These are phyloP conservation scores for Maccullochella peelii DNA, from an alignment of 2,113 vertebrate species.

Conservation along the genomic window DNA sequence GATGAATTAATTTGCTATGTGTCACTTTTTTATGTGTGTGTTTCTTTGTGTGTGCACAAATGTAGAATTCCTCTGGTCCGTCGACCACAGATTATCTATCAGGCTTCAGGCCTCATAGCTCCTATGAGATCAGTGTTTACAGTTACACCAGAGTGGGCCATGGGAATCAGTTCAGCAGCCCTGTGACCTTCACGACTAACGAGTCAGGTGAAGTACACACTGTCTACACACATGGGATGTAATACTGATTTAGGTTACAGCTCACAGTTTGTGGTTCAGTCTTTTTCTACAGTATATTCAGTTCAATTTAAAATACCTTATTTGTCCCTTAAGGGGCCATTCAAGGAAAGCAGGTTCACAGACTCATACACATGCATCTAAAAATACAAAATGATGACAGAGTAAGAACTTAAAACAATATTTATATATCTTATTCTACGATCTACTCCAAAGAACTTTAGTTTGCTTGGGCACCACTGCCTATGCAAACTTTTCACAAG, in stretches of 20 bases:
- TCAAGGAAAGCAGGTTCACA: neutral
- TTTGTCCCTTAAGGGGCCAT: neutral
- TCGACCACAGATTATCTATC: conserved; percentile 84
- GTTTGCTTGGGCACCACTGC: neutral
- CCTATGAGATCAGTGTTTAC: conserved; percentile 90
- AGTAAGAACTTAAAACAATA: too few relatives aligned
- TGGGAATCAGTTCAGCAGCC: conserved; percentile 92
- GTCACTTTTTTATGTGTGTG: conserved; percentile 19
- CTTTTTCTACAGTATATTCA: neutral
- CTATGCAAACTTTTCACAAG: neutral
- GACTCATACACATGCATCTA: neutral
- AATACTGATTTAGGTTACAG: neutral
- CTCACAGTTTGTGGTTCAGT: neutral
- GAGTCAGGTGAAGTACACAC: conserved; percentile 89
- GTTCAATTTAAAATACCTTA: neutral
- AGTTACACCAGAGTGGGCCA: conserved; percentile 95
- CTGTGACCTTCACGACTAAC: conserved; percentile 90
- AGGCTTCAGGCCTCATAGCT: conserved; percentile 89
- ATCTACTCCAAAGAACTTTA: neutral
- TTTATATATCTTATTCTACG: too few relatives aligned
- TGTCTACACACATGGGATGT: neutral
- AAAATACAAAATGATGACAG: neutral
- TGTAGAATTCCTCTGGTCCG: conserved; percentile 91
- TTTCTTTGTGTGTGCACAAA: conserved; percentile 47
- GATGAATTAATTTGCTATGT: conserved; percentile 49